Base-by-base conservation (phyloP, 2,888 invertebrate species). In the Calameuta idolon region DNA sequence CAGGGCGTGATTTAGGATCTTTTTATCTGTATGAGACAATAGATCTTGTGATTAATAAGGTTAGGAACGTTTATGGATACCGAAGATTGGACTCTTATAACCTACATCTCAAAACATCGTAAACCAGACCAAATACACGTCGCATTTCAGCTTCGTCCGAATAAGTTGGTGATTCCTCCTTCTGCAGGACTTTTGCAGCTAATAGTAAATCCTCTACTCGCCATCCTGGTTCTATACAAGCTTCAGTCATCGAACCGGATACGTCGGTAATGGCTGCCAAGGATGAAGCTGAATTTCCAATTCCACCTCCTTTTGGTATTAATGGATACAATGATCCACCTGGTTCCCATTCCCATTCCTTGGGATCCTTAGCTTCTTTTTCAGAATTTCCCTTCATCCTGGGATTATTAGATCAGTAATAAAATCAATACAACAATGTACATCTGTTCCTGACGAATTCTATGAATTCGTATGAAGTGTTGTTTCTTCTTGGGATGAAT, bases 51-150 rank as follows among this genome's bases (percentile, higher is more conserved):
- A 73, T 12, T 33, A 30, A 4, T 1, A 34, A 75, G 34, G 34
- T 69, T 75, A 40, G n/a, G 69, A 69, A 37, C 33, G 33, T 34
- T 35, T 75, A 30, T 73, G 69, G 31, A 15, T 1, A 37, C 3
- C 0, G 4, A 73, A 37, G 37, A 73, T 30, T 31, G 55, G 4
- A 5, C 23, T 1, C 12, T 34, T 11, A 15, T 34, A 77, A 79
- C 95, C 94, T 91, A 96, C 96, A 96, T 90, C 96, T 92, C 83
- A 95, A 94, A 0, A 95, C 95, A 86, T 96, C 96, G 89, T 95
- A 96, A 83, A 96, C 95, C 68, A 96, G 92, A 0, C 95, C 94
- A 85, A 95, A 95, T 34, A 96, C 95, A 82, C 94, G 92, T 79
- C 95, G 92, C 95, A 96, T 95, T 87, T 96, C 95, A 78, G 95